Base-by-base conservation (phyloP, 2,797 vertebrate genomes). In the Dryobates pubescens region DNA sequence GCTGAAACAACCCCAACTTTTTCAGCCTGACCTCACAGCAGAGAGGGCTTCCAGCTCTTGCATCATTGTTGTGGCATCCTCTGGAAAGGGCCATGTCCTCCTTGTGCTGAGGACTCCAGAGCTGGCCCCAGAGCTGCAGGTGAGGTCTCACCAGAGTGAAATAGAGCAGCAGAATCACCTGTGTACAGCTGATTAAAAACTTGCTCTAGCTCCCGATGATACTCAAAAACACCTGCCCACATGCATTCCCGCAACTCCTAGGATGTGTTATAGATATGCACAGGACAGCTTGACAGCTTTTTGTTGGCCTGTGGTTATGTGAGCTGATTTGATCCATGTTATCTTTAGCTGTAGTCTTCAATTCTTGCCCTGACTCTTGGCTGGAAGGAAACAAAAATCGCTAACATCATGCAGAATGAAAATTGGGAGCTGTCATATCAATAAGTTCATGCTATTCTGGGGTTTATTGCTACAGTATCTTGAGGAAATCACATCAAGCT, bases 351-450 rank as follows among this genome's bases (percentile, higher is more conserved):
- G 27, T 5, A 45, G 9, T 65, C 64, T 78, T 65, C 49, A 59
- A 1, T 81, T 79, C n/a, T 53, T 81, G 49, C 67, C 63, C 67
- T 78, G 71, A 51, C 27, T 36, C 64, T 58, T 36, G 14, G 16
- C 12, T 3, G 16, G 69, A 41, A 69, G 41, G n/a, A 47, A 65
- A 43, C 26, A 68, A 69, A 68, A 82, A 43, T n/a, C 26, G 13
- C 19, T 9, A 4, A 12, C 0, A 0, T 45, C 9, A 20, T 3
- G 13, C 51, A 54, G 61, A 65, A 18, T 13, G 23, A 65, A 69
- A 49, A 61, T 2, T 9, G 15, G 16, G 43, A 26, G 18, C 23
- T 20, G 27, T 78, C 7, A 4, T 51, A 18, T 82, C 63, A n/a
- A 67, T 53, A 74, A 80, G 18, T 27, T 59, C 8, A 3, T 11